Percentiles rank a stretch among this genome's conserved stretches.
These are phyloP conservation scores for Apis cerana DNA, from an alignment of 1,140 invertebrate genomes.

Conservation along the genomic window DNA sequence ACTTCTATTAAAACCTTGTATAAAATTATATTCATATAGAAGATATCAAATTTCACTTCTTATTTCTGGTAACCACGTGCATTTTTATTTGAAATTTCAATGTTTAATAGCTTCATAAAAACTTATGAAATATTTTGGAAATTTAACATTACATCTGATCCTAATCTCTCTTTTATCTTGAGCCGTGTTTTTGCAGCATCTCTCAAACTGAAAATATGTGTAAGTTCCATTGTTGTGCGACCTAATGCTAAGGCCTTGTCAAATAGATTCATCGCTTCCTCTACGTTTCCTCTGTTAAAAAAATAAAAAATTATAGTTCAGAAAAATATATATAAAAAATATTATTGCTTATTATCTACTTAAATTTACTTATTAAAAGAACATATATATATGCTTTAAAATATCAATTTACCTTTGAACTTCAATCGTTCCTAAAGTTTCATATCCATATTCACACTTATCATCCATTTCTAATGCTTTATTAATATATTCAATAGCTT, in stretches of 20 bases:
- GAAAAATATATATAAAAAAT: background rate
- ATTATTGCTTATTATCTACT: background rate
- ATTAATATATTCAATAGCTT: constrained; percentile 89
- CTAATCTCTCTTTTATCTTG: constrained; percentile 89
- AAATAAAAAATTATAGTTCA: constrained; percentile 35
- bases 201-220: constrained; percentile 92
- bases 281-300: constrained; percentile 88
- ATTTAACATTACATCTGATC: constrained; percentile 81
- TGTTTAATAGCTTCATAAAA: constrained; percentile 25
- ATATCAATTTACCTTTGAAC: constrained; percentile 88
- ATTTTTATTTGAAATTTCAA: constrained; percentile 39
- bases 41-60: constrained; percentile 48
- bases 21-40: constrained; percentile 23
- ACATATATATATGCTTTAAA: background rate
- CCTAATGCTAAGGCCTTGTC: constrained; percentile 93
- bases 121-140: constrained; percentile 52
- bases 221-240: constrained; percentile 92
- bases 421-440: constrained; percentile 96
- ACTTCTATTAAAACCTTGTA: constrained; percentile 15
- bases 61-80: constrained; percentile 37
- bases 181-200: constrained; percentile 94
- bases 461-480: constrained; percentile 93
- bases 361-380: background rate
- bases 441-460: constrained; percentile 96
- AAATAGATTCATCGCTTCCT: constrained; percentile 91